phyloP scores from a whole-genome alignment of 2,888 invertebrate genomes.

The Eupithecia subfuscata region DNA sequence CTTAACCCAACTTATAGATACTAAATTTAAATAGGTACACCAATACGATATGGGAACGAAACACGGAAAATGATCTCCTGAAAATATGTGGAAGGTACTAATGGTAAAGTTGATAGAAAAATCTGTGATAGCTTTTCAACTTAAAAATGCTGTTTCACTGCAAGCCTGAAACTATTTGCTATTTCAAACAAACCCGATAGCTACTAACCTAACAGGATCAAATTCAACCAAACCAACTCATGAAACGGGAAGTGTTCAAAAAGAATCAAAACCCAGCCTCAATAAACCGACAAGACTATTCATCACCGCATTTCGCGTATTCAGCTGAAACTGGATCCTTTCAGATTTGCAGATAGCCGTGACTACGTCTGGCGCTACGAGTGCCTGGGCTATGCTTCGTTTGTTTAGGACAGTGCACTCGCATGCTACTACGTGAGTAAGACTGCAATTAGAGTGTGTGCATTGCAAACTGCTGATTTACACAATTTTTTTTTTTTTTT shows the following conservation, averaged over 20 bases:
- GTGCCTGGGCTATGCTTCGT: conserved; percentile 58
- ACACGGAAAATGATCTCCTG: neutral
- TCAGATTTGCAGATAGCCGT: conserved; percentile 57
- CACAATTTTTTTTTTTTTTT: too few species aligned
- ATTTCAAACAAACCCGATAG: neutral
- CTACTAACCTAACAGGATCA: conserved; percentile 1
- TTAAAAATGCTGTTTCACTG: neutral
- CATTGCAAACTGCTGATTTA: neutral
- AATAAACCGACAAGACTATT: conserved; percentile 38
- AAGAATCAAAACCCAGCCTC: conserved; percentile 35
- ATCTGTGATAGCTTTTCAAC: neutral
- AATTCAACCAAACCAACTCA: conserved; percentile 3
- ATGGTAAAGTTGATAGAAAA: neutral
- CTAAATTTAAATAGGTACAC: neutral
- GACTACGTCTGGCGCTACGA: conserved; percentile 64
- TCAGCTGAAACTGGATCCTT: conserved; percentile 56
- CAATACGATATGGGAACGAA: neutral
- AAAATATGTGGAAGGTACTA: neutral
- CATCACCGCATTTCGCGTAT: conserved; percentile 36
- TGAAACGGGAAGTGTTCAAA: conserved; percentile 28
- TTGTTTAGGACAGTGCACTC: conserved; percentile 40
- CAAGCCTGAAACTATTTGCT: neutral
- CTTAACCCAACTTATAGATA: too few species aligned
- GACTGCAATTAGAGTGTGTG: neutral
- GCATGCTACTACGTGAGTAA: neutral